Conservation (phyloP, 2,113 vertebrate species). For the Glaucidium brasilianum region DNA sequence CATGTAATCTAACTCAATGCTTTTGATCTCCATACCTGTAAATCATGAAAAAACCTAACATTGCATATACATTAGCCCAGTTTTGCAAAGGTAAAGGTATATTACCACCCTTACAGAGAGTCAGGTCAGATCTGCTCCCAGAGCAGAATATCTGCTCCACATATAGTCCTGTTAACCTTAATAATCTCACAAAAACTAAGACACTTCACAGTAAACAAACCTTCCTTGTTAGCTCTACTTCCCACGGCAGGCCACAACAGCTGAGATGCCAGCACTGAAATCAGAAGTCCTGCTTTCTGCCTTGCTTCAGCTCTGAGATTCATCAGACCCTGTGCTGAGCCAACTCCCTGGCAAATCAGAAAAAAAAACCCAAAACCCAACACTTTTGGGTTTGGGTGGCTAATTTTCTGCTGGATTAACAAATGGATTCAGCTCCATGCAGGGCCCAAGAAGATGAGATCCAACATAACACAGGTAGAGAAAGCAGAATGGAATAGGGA, state of each 20-base stretch:
- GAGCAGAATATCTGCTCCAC: not conserved
- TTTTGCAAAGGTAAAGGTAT: not conserved
- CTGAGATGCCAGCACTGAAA: not conserved
- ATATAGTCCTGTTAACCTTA: not conserved
- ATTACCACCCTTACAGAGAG: not conserved
- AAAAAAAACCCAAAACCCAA: not conserved
- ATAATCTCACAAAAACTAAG: not conserved
- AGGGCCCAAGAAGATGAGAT: not conserved
- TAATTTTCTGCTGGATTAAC: not conserved
- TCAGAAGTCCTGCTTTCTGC: not conserved
- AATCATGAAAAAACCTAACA: not conserved
- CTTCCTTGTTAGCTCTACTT: not conserved
- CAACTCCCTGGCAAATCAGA: not conserved
- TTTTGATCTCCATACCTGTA: not conserved
- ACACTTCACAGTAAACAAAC: not conserved
- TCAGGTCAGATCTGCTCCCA: not conserved
- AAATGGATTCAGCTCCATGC: not conserved
- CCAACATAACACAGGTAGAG: accelerated
- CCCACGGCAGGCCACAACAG: not conserved
- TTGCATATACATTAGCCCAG: not conserved
- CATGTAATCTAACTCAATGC: not conserved
- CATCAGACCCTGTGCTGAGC: not conserved
- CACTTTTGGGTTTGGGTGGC: not conserved
- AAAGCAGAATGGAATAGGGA: not conserved
- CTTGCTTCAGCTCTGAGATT: not conserved